Evolutionary conservation across 23 tunicate species (phyloP).

Genomic region (Trididemnum nubilum): DNA sequence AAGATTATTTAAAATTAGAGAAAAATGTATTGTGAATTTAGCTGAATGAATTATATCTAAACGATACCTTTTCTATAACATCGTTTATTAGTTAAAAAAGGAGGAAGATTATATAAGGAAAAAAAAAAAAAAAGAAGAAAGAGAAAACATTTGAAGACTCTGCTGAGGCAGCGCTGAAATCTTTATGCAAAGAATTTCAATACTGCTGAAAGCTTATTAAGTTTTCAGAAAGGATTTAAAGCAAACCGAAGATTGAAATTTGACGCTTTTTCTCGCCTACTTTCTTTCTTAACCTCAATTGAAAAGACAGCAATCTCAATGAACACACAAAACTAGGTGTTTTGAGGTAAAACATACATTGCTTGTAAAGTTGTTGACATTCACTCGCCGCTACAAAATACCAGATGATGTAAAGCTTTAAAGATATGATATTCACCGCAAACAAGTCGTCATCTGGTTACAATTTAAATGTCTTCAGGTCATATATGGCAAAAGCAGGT

Average conservation of each 20-base stretch:
- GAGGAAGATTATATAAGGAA: too few species aligned
- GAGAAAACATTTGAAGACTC: too few species aligned
- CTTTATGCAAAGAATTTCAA: not conserved
- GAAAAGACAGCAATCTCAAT: not conserved
- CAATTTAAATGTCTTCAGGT: constrained; percentile 9
- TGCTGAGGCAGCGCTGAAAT: too few species aligned
- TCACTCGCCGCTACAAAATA: not conserved
- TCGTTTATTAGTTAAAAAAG: too few species aligned
- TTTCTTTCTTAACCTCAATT: not conserved
- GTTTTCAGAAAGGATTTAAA: not conserved
- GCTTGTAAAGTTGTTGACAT: constrained; percentile 1
- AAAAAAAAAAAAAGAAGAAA: too few species aligned
- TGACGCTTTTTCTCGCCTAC: not conserved
- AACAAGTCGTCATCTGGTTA: not conserved
- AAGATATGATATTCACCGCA: not conserved
- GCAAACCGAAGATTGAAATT: not conserved
- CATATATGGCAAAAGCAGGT: not conserved
- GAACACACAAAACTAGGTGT: not conserved
- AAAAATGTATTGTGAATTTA: not conserved
- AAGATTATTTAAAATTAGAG: too few species aligned
- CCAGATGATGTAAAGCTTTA: not conserved
- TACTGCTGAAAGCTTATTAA: not conserved
- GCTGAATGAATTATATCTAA: too few species aligned
- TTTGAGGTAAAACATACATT: constrained; percentile 1
- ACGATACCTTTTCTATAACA: too few species aligned